Percentiles rank a stretch among this genome's conserved stretches.
Evolutionary conservation across 2,888 invertebrate genomes (phyloP).

Genomic region (Pheosia gnoma): DNA sequence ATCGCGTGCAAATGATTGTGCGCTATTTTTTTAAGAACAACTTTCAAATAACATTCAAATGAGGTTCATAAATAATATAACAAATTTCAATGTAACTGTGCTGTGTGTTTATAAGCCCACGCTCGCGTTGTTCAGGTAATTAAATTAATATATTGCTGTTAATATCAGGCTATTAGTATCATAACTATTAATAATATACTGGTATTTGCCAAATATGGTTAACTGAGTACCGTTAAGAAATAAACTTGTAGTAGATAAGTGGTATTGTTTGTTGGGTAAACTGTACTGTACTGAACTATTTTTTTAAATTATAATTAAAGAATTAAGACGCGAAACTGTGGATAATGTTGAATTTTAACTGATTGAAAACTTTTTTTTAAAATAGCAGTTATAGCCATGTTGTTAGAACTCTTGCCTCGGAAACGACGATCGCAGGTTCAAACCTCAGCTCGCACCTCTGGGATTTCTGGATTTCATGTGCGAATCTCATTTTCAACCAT

Average conservation of each 20-base stretch:
- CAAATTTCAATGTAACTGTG: conserved; percentile 5
- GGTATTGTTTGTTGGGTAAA: neutral
- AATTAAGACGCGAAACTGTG: too few species aligned
- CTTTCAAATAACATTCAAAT: conserved; percentile 1
- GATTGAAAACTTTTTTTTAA: too few species aligned
- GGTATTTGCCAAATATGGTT: neutral
- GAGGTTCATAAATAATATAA: neutral
- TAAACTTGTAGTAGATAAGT: too few species aligned
- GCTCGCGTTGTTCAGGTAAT: conserved; percentile 23
- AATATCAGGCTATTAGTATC: conserved; percentile 32
- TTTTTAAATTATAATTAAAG: too few species aligned
- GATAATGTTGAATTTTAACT: too few species aligned
- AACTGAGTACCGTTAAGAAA: neutral
- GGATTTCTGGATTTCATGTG: too few species aligned
- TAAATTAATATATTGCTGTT: conserved; percentile 37
- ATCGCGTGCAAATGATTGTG: neutral
- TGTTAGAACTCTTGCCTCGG: too few species aligned
- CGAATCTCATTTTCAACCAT: too few species aligned
- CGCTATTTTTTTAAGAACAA: neutral
- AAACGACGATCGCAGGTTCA: too few species aligned
- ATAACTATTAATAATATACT: conserved; percentile 4
- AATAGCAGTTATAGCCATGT: too few species aligned
- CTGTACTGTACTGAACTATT: neutral
- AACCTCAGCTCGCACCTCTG: too few species aligned
- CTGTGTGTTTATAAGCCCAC: conserved; percentile 17